These are phyloP conservation scores for Raphicerus campestris DNA, from an alignment of 2,113 vertebrate species.

Conservation along the genomic window DNA sequence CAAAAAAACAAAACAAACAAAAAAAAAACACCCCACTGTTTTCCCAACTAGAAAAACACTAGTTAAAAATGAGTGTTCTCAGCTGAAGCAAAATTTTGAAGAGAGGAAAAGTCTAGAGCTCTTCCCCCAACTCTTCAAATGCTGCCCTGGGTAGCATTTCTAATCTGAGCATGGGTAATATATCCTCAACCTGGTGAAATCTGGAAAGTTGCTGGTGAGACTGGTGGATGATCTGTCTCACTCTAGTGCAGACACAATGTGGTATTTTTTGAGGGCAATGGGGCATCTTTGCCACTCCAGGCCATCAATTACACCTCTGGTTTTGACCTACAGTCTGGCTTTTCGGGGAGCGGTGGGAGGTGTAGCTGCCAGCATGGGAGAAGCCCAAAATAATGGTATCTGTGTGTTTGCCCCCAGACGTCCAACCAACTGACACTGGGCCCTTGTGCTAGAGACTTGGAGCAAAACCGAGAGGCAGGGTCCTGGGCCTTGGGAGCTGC, in stretches of 20 bases:
- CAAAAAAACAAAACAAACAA: neutral
- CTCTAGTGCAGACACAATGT: neutral
- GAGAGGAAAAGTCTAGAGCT: neutral
- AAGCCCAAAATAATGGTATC: neutral
- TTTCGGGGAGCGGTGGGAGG: fast-evolving
- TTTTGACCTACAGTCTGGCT: neutral
- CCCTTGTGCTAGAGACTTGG: neutral
- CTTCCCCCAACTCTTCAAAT: fast-evolving
- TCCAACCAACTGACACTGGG: neutral
- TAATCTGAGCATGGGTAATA: fast-evolving
- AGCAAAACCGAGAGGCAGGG: neutral
- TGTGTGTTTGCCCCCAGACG: neutral
- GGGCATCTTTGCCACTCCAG: neutral
- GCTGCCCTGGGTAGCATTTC: neutral
- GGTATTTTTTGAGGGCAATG: neutral
- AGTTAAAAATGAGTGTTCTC: neutral
- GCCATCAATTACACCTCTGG: neutral
- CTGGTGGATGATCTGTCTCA: fast-evolving
- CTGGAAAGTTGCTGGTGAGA: neutral
- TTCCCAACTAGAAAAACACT: neutral
- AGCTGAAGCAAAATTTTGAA: neutral
- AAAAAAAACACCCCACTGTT: neutral
- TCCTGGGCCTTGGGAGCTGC: neutral
- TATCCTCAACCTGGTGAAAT: fast-evolving
- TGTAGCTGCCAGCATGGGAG: neutral